Conservation (phyloP, 92 coral and sea anemone species). For the Zoanthus sociatus region DNA sequence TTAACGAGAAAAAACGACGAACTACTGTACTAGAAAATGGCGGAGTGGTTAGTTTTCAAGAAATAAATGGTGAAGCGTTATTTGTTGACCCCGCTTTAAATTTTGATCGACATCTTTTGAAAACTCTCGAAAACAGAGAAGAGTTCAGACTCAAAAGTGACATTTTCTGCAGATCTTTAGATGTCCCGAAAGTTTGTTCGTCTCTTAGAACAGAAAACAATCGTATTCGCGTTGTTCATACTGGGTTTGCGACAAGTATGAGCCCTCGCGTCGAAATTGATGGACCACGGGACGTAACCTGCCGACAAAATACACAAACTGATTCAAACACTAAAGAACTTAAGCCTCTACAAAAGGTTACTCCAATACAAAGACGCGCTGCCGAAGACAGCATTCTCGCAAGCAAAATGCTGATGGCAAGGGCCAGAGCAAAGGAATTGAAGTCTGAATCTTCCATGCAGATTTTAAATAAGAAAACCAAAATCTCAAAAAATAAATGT, state of each 20-base stretch:
- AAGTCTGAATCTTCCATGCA: slow-evolving; percentile 62
- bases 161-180: slow-evolving; percentile 36
- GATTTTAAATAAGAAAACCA: slow-evolving; percentile 42
- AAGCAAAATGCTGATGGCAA: slow-evolving; percentile 58
- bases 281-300: slow-evolving; percentile 62
- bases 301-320: slow-evolving; percentile 52
- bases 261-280: slow-evolving; percentile 44
- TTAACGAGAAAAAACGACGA: slow-evolving; percentile 57
- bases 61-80: slow-evolving; percentile 70
- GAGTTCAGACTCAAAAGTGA: slow-evolving; percentile 59
- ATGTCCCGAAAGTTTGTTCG: slow-evolving; percentile 52
- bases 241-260: slow-evolving; percentile 34
- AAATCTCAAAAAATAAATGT: slow-evolving; percentile 37
- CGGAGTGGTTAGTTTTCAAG: slow-evolving; percentile 81
- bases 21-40: slow-evolving; percentile 78
- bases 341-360: slow-evolving; percentile 79
- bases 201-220: slow-evolving; percentile 69
- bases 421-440: slow-evolving; percentile 66
- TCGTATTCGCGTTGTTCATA: slow-evolving; percentile 68
- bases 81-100: slow-evolving; percentile 89
- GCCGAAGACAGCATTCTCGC: slow-evolving; percentile 81
- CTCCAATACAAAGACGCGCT: slow-evolving; percentile 79
- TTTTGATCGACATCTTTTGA: slow-evolving; percentile 89
- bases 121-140: slow-evolving; percentile 62
- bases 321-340: slow-evolving; percentile 51